Percentiles rank a stretch among this genome's conserved stretches.
phyloP scores from a whole-genome alignment of 2,888 invertebrate species.

The Smittia aterrima region DNA sequence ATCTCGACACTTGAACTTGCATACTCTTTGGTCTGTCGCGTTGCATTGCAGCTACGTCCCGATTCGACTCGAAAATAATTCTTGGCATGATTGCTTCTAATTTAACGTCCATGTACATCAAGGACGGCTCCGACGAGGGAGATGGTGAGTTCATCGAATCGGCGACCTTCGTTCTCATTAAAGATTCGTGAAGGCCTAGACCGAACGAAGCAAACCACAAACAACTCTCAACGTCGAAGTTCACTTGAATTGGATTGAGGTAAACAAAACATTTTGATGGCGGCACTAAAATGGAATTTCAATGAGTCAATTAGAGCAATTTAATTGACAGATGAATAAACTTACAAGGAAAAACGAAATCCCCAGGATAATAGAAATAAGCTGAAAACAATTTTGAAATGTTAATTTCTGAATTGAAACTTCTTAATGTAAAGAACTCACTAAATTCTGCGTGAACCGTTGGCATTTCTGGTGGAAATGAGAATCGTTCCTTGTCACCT shows the following conservation, averaged over 20 bases:
- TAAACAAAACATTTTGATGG: conserved; percentile 89
- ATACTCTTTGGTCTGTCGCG: conserved; percentile 84
- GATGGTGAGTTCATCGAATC: conserved; percentile 43
- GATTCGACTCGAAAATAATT: conserved; percentile 70
- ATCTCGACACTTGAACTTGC: conserved; percentile 59
- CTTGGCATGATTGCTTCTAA: conserved; percentile 92
- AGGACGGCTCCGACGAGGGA: conserved; percentile 49
- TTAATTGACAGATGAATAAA: no score
- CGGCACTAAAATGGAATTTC: conserved; percentile 69
- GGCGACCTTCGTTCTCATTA: conserved; percentile 57
- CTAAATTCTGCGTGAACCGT: conserved; percentile 94
- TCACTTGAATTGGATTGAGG: conserved; percentile 83
- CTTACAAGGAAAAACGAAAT: conserved; percentile 82
- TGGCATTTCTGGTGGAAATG: conserved; percentile 85
- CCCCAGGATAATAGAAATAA: conserved; percentile 93
- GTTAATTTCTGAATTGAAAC: no score
- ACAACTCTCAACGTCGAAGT: conserved; percentile 82
- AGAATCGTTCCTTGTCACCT: conserved; percentile 75
- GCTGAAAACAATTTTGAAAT: no score
- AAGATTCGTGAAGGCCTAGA: conserved; percentile 78
- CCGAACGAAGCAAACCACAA: conserved; percentile 94
- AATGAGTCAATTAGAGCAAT: conserved; percentile 42
- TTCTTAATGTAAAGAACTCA: no score
- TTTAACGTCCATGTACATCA: conserved; percentile 76
- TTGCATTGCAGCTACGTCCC: conserved; percentile 70